Evolutionary conservation across 2,888 invertebrate species (phyloP).

Genomic region (Melinaea marsaeus): DNA sequence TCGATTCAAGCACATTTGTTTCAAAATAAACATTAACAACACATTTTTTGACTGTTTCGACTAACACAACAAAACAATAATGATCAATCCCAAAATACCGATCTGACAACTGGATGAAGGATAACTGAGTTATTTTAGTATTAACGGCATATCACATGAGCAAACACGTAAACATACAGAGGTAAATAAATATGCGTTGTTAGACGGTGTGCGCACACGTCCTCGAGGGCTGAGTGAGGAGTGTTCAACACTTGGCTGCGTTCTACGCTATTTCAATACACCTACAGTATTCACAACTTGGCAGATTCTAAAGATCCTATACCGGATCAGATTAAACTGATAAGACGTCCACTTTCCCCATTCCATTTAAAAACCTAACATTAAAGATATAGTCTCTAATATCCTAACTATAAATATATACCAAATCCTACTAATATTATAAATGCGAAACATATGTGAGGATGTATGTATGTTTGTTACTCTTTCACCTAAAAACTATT

Average conservation of each 20-base stretch:
- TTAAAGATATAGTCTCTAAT: too few species aligned
- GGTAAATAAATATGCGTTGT: conserved; percentile 46
- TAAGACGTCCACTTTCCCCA: background rate
- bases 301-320: conserved; percentile 51
- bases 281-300: conserved; percentile 65
- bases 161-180: conserved; percentile 50
- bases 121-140: conserved; percentile 32
- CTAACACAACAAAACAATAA: too few species aligned
- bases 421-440: too few species aligned
- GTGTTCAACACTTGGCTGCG: conserved; percentile 51
- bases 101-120: too few species aligned
- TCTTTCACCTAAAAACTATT: too few species aligned
- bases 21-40: background rate
- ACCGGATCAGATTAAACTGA: conserved; percentile 37
- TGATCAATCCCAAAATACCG: too few species aligned
- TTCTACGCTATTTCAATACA: conserved; percentile 71
- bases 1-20: background rate
- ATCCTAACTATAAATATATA: too few species aligned
- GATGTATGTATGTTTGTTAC: too few species aligned
- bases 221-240: conserved; percentile 56
- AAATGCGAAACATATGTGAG: too few species aligned
- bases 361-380: too few species aligned
- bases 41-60: too few species aligned
- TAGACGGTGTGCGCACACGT: conserved; percentile 52
- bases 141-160: conserved; percentile 37